Base-by-base conservation (phyloP, 2,113 vertebrate species). In the Malurus alboscapulatus region DNA sequence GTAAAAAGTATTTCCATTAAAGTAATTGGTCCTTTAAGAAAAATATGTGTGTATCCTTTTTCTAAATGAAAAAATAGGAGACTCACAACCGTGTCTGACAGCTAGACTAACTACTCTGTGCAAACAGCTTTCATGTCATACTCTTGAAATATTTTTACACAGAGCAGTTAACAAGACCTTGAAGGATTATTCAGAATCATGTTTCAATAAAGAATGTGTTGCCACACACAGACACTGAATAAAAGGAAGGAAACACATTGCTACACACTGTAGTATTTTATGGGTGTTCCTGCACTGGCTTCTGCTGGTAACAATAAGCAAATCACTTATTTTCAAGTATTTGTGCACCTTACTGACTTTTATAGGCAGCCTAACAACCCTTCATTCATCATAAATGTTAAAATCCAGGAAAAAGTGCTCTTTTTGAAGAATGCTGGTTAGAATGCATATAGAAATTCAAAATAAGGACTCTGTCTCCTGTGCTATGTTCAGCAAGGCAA, bases 71-170 rank as follows among this genome's bases (percentile, higher is more conserved):
- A 61, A 71, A 78, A 84, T 45, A 75, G 20, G 58, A 87, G 45
- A 57, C 21, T 88, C 63, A 69, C 63, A 75, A 83, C 45, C 13
- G 1, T 87, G 38, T 85, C 83, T 93, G 94, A 80, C 87, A 88
- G 55, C 67, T 87, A 71, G 55, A 67, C 38, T 81, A 69, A 75
- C 82, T 92, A 25, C 40, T 73, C 38, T 58, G 11, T 81, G 9
- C 21, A 57, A 84, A 80, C 57, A 62, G 32, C 74, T 87, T 90
- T 74, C 38, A 5, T 84, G 62, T 77, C 42, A 74, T 36, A 36
- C 29, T 84, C 51, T 54, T 92, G 81, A 95, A 93, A 80, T 82
- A 68, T 74, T 87, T 95, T 95, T 88, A 74, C 21, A 68, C 20
- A 21, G n/a, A 72, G n/a, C n/a, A 42, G 47, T 40, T 93, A 91